phyloP scores from a whole-genome alignment of 2,113 vertebrate species.

The Seriola dumerili region DNA sequence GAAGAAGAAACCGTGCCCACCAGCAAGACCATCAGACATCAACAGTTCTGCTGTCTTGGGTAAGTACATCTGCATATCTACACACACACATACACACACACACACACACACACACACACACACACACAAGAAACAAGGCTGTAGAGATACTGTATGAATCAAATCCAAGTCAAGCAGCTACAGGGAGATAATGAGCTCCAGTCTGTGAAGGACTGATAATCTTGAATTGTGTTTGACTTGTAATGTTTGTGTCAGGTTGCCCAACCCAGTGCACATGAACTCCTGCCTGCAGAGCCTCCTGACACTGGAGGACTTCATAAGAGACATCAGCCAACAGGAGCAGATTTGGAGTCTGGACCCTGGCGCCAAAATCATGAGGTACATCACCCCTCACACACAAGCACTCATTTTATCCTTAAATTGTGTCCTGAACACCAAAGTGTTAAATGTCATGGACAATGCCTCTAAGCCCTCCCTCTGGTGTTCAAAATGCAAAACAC shows the following conservation, averaged over 20 bases:
- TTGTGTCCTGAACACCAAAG: background rate
- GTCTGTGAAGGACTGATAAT: no score
- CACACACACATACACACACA: background rate
- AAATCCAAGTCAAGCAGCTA: background rate
- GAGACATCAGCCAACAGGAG: background rate
- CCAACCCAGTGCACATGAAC: slow-evolving; percentile 25
- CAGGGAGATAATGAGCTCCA: background rate
- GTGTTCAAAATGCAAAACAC: slow-evolving; percentile 20
- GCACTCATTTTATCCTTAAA: background rate
- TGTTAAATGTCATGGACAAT: background rate
- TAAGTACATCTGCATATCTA: background rate
- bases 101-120: no score
- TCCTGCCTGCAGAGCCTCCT: slow-evolving; percentile 51
- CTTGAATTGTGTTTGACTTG: background rate
- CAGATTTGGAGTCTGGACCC: slow-evolving; percentile 12
- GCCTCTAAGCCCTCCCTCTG: background rate
- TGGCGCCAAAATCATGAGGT: slow-evolving; percentile 15
- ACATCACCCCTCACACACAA: background rate
- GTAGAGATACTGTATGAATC: no score
- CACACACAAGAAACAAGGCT: no score
- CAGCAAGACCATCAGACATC: background rate
- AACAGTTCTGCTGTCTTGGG: background rate
- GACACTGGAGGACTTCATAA: slow-evolving; percentile 26
- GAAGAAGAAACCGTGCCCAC: no score
- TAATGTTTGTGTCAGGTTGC: background rate